These are phyloP conservation scores for Oenanthe oenanthe DNA, from an alignment of 2,113 vertebrate genomes.

Conservation along the genomic window DNA sequence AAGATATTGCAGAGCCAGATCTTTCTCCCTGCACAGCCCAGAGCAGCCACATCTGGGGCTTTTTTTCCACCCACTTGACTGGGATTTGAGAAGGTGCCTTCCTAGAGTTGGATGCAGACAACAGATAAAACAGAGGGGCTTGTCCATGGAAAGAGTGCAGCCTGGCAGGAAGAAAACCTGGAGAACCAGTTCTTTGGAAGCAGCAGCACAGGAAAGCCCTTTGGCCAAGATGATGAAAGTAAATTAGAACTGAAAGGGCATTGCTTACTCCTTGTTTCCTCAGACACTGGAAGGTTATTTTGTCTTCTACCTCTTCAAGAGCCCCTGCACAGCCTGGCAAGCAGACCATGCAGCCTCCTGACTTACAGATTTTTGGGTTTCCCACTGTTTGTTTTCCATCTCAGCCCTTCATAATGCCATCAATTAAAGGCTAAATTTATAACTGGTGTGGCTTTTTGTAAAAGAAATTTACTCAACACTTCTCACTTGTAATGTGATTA, in stretches of 20 bases:
- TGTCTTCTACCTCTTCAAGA: not conserved
- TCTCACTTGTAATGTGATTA: conserved; percentile 55
- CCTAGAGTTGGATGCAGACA: not conserved
- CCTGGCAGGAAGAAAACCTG: not conserved
- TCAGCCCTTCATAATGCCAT: conserved; percentile 9
- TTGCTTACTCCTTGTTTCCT: not conserved
- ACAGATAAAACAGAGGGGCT: not conserved
- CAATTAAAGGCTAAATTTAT: conserved; percentile 55
- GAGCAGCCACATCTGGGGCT: not conserved
- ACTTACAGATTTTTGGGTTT: conserved; percentile 35
- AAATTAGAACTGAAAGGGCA: conserved; percentile 12
- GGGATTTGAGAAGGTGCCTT: not conserved
- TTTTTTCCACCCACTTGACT: not conserved
- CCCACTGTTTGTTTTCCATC: conserved; percentile 56
- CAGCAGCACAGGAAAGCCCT: not conserved
- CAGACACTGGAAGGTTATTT: conserved; percentile 7
- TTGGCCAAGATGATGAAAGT: not conserved
- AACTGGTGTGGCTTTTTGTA: not conserved
- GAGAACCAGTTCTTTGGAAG: not conserved
- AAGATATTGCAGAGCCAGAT: not conserved
- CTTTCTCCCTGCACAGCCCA: not conserved
- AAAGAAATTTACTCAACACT: conserved; percentile 30
- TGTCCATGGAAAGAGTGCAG: not conserved
- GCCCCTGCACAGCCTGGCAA: not conserved
- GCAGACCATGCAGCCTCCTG: conserved; percentile 6